These are phyloP conservation scores for Spongilla lacustris DNA, from an alignment of 37 sponge, comb jelly and placozoan species.

Conservation along the genomic window DNA sequence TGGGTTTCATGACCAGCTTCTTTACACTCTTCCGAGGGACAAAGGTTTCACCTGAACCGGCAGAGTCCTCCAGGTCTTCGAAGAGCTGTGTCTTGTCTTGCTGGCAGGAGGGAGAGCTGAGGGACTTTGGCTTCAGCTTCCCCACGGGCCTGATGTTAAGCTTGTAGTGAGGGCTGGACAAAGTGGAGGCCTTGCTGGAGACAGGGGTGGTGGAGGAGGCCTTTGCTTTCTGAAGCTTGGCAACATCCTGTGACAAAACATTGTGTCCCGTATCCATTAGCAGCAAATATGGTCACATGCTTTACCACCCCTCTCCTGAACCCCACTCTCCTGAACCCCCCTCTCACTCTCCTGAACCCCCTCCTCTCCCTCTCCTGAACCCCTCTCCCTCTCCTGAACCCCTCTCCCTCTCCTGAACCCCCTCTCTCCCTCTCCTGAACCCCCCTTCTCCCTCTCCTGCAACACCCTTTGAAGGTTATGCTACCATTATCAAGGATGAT, in stretches of 20 bases:
- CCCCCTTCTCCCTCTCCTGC: too few relatives aligned
- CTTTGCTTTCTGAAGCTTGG: constrained; percentile 29
- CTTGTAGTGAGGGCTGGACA: constrained; percentile 72
- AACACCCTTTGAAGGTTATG: too few relatives aligned
- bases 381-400: too few relatives aligned
- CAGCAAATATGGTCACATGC: too few relatives aligned
- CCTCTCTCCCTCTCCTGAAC: too few relatives aligned
- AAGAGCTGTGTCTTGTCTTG: constrained; percentile 62
- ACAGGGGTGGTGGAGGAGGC: constrained; percentile 23
- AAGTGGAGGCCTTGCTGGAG: constrained; percentile 26
- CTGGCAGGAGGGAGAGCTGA: constrained; percentile 49
- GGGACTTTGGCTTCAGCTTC: constrained; percentile 51
- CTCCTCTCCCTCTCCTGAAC: too few relatives aligned
- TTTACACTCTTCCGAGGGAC: constrained; percentile 80
- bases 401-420: too few relatives aligned
- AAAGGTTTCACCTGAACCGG: constrained; percentile 37
- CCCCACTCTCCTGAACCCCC: too few relatives aligned
- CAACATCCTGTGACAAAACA: constrained; percentile 50
- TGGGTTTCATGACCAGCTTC: constrained; percentile 66
- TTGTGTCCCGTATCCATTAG: neutral
- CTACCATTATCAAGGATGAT: too few relatives aligned
- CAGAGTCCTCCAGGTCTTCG: constrained; percentile 66
- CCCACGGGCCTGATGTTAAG: constrained; percentile 53
- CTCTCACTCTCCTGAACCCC: too few relatives aligned
- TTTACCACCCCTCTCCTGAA: too few relatives aligned